phyloP scores from a whole-genome alignment of 2,888 invertebrate species.

The Aromia moschata region DNA sequence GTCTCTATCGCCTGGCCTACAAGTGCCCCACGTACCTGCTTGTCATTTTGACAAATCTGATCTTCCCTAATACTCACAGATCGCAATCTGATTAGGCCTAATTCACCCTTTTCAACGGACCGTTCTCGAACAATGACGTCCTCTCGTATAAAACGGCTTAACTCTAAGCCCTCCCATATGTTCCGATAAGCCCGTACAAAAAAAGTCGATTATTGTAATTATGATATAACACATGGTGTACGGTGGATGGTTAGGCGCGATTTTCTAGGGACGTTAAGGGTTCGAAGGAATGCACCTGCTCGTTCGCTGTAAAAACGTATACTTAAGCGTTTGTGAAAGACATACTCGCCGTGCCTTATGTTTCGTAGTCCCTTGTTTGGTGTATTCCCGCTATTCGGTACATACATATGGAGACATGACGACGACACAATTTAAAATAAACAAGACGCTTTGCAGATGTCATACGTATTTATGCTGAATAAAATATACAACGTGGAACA shows the following conservation, averaged over 20 bases:
- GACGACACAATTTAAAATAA: neutral
- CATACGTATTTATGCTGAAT: too few relatives aligned
- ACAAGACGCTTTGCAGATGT: too few relatives aligned
- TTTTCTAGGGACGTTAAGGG: conserved; percentile 45
- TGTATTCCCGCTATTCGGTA: conserved; percentile 2
- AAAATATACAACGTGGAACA: too few relatives aligned
- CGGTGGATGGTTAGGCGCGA: conserved; percentile 48
- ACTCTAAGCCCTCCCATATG: conserved; percentile 50
- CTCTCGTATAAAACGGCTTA: conserved; percentile 19
- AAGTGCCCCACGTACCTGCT: conserved; percentile 48
- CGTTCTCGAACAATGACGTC: conserved; percentile 44
- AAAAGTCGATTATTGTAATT: conserved; percentile 60
- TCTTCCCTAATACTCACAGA: conserved; percentile 42
- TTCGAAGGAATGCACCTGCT: conserved; percentile 43
- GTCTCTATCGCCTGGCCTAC: conserved; percentile 46
- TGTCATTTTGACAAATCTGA: conserved; percentile 52
- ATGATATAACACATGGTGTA: conserved; percentile 61
- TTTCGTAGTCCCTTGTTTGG: conserved; percentile 1
- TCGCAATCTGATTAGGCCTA: conserved; percentile 45
- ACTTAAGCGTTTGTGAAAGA: conserved; percentile 17
- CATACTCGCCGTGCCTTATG: conserved; percentile 17
- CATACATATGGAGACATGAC: neutral
- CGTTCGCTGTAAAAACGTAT: conserved; percentile 28
- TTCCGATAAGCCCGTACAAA: conserved; percentile 38
- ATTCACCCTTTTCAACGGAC: conserved; percentile 56